Evolutionary conservation across 2,113 vertebrate genomes (phyloP), one percentile per base, ranked within the genome.

Genomic region (Leiothrix lutea): DNA sequence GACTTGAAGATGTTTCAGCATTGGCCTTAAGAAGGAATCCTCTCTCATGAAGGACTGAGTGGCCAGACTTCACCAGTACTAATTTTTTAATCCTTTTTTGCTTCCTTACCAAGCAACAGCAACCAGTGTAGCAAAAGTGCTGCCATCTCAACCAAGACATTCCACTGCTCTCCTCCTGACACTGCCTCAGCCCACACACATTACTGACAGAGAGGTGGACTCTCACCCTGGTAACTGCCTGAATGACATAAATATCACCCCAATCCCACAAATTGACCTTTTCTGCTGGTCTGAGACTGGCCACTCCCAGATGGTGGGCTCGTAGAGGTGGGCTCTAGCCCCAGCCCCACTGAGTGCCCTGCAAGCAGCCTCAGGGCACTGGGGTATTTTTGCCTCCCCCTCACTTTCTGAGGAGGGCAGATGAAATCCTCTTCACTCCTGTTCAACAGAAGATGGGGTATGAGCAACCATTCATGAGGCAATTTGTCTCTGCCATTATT

Each of bases 291-390:
- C 44, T 58, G 73, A 78, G 13, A 25, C 24, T 44, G 53, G 13
- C 5, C 40, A 47, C 24, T 33, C 40, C 22, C 14, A 40, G 24
- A 10, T 0, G 0, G 1, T 14, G n/a, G 28, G 22, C 5, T 61
- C 2, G 1, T 3, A 15, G 36, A 35, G 20, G 38, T 1, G 1
- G 26, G 19, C 24, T 47, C 2, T 19, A 5, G 24, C 22, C 1
- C 2, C 4, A 21, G 0, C 12, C 9, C 18, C 10, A 2, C 28
- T 72, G 29, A 28, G 19, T 12, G 6, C 28, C 28, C 57, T 33
- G 9, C 7, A 15, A 53, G 26, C 21, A 79, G 29, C 40, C 8
- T 12, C 12, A 7, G 18, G 25, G 18, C 6, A 1, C 53, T 1
- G 9, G 14, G 22, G 3, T 14, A 28, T 31, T 77, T 82, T 73